Conservation (phyloP, 2,888 invertebrate genomes). For the Listrodromus nycthemerus region DNA sequence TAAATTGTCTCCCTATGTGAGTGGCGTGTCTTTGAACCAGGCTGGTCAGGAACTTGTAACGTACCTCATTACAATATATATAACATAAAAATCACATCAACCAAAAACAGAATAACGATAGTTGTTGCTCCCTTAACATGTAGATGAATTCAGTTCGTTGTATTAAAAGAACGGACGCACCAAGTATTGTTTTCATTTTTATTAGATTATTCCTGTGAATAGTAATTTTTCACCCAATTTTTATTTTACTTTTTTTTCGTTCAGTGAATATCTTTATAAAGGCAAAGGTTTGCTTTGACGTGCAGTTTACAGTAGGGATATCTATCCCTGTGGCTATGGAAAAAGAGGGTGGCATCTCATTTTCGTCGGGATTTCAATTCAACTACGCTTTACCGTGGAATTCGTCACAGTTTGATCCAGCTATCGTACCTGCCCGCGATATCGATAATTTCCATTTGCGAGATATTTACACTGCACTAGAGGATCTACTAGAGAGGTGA, state of each 20-base stretch:
- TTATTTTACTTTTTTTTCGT: neutral
- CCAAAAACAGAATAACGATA: no score
- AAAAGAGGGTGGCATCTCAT: constrained; percentile 78
- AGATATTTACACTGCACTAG: constrained; percentile 78
- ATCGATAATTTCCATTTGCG: constrained; percentile 76
- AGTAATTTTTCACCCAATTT: neutral
- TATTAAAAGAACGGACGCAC: neutral
- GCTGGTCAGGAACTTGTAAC: no score
- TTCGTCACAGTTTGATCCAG: constrained; percentile 79
- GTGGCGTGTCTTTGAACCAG: no score
- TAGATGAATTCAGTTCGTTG: neutral
- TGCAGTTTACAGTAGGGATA: constrained; percentile 79
- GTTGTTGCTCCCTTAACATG: no score
- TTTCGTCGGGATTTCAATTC: constrained; percentile 80
- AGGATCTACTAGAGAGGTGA: constrained; percentile 79
- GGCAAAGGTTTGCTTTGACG: constrained; percentile 26
- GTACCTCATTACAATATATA: no score
- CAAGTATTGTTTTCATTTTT: no score
- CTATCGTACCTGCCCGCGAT: constrained; percentile 75
- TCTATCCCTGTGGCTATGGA: constrained; percentile 78
- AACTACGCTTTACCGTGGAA: constrained; percentile 82
- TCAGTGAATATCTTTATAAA: neutral
- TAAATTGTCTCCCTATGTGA: no score
- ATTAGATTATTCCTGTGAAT: neutral
- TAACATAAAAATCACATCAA: no score